Evolutionary conservation across 1,140 invertebrate genomes (phyloP), one percentile per base, ranked within the genome.

Genomic region (Polypedilum vanderplanki): DNA sequence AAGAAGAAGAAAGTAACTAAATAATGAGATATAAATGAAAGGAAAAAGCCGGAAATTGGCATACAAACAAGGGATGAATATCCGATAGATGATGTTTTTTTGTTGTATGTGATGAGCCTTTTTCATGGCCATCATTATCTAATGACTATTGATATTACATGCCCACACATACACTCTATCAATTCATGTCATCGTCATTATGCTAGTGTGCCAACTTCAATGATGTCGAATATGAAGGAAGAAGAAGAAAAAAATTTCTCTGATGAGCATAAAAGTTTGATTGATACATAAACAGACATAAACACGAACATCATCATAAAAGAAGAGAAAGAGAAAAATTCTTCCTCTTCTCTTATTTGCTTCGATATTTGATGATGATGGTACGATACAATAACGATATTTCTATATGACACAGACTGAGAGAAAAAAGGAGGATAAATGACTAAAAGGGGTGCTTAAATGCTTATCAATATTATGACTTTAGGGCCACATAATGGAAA

Each of bases 261-360:
- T 57, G 46, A 57, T 57, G 46, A 57, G 18, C 17, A 70, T 20
- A 70, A 70, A 70, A 70, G 65, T 70, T 70, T 70, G 65, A 70
- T 70, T 70, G 65, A 70, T 70, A 70, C 65, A 70, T 70, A 67
- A 67, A 67, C 64, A 67, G n/a, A 67, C 64, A 67, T 67, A 70
- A 70, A 70, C 65, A 70, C 65, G 65, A 57, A 70, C 17, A 70
- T 70, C 65, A 70, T 70, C 65, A 70, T 70, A 70, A 70, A 70
- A 70, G n/a, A 57, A 57, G 12, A n/a, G n/a, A n/a, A 57, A 57
- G 46, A n/a, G 15, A 57, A 20, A 7, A 70, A 18, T 18, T 67
- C 64, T 46, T 46, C 41, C 41, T 46, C 15, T 57, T 3, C 46
- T 57, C n/a, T 57, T 15, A 15, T n/a, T n/a, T 4, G 12, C 12